Evolutionary conservation across 2,113 vertebrate species (phyloP), one percentile per base, ranked within the genome.

Genomic region (Hymenochirus boettgeri): DNA sequence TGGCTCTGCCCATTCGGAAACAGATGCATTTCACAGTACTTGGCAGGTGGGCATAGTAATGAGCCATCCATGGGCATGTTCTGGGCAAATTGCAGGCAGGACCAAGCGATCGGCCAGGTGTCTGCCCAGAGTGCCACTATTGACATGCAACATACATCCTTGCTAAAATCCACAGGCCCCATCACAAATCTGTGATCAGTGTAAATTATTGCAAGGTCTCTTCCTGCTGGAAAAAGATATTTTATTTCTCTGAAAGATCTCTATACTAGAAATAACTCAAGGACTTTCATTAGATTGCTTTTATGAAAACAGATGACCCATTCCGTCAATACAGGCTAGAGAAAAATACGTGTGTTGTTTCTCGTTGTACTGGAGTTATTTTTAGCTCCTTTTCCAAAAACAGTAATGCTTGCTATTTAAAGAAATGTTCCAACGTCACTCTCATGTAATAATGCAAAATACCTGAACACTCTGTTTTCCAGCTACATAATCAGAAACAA

Each of bases 271-370:
- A 23, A 48, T 48, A 48, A 22, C 18, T 48, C 21, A 48, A 48
- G 46, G 46, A 48, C 18, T 21, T 23, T 21, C 21, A 23, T 21
- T 22, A 48, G 46, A 48, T 22, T 48, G 46, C 21, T 3, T 23
- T 48, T 23, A 48, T 48, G 46, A 21, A 48, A 22, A 21, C 46
- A 48, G 46, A 48, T 42, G 39, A 48, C 46, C 46, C 7, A 23
- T 21, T 21, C 46, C 10, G 7, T 48, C 18, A 48, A 15, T 23
- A 22, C 18, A 48, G 46, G 46, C 19, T 23, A 9, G 13, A 7
- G 13, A 48, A 48, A 22, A 48, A 22, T 5, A 21, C 21, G 21
- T 9, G 19, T 48, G 46, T 23, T 22, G 18, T 10, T 23, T 23
- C 46, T 23, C 19, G 7, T 48, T 48, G 21, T 22, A 6, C 39